Conservation (phyloP, 2,113 vertebrate species). For the Erythrocebus patas region DNA sequence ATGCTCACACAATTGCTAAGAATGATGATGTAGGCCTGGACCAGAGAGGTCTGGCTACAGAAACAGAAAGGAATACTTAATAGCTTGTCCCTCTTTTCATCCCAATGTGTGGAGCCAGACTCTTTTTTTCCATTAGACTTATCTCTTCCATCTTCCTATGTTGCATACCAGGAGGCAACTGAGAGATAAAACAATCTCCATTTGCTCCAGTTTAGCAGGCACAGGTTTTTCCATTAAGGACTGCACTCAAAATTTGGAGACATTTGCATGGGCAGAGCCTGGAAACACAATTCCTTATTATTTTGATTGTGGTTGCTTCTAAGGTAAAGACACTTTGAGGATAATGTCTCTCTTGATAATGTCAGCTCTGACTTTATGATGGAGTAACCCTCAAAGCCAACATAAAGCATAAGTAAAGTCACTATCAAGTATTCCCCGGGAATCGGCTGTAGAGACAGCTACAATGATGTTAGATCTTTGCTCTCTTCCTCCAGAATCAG, state of each 20-base stretch:
- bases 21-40: not conserved
- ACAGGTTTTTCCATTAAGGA: not conserved
- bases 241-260: not conserved
- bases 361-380: not conserved
- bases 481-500: not conserved
- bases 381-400: not conserved
- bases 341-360: not conserved
- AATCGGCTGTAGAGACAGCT: not conserved
- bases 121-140: not conserved
- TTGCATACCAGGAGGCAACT: not conserved
- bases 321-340: not conserved
- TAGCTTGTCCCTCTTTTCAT: not conserved
- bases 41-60: not conserved
- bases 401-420: not conserved
- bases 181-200: not conserved
- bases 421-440: not conserved
- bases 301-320: not conserved
- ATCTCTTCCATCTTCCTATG: not conserved
- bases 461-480: not conserved
- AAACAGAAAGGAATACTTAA: not conserved
- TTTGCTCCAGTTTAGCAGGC: not conserved
- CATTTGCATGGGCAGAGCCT: not conserved
- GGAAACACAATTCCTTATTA: not conserved
- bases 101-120: not conserved
- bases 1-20: not conserved